Conservation (phyloP, 2,888 invertebrate genomes). For the Nyleta sp. region DNA sequence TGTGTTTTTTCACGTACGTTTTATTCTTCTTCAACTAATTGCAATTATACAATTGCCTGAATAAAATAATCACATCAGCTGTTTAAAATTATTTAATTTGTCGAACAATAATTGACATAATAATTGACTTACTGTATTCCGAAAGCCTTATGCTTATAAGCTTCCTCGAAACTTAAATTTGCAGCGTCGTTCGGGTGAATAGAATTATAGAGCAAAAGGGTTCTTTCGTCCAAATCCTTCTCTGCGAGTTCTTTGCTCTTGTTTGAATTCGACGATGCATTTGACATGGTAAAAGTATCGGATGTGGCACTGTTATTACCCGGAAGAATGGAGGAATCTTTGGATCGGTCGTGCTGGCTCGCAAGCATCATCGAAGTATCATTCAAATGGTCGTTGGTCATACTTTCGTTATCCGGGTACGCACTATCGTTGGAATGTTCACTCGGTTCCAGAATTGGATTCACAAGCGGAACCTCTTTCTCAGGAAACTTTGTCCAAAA, state of each 20-base stretch:
- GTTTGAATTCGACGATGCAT: slow-evolving; percentile 47
- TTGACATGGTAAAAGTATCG: slow-evolving; percentile 55
- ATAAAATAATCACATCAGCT: too few relatives aligned
- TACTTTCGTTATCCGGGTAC: slow-evolving; percentile 48
- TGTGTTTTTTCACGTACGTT: too few relatives aligned
- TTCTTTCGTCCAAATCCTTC: slow-evolving; percentile 29
- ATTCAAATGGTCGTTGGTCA: slow-evolving; percentile 15
- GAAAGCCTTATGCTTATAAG: slow-evolving; percentile 86
- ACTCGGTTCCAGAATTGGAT: slow-evolving; percentile 77
- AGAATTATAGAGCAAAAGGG: slow-evolving; percentile 77
- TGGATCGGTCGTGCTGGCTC: slow-evolving; percentile 47
- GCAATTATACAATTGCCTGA: too few relatives aligned
- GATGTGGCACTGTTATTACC: slow-evolving; percentile 54
- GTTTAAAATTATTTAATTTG: neutral
- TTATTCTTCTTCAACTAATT: too few relatives aligned
- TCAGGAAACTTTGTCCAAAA: slow-evolving; percentile 78
- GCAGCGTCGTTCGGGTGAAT: slow-evolving; percentile 79
- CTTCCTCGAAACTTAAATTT: slow-evolving; percentile 85
- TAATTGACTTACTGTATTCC: slow-evolving; percentile 87
- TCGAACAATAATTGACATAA: neutral
- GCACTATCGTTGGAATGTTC: slow-evolving; percentile 70
- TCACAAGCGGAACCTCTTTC: slow-evolving; percentile 68
- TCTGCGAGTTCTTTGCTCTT: slow-evolving; percentile 53
- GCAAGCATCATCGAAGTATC: slow-evolving; percentile 4
- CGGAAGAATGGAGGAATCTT: slow-evolving; percentile 39